Base-by-base conservation (phyloP, 2,797 vertebrate genomes). In the Rhinatrema bivittatum region DNA sequence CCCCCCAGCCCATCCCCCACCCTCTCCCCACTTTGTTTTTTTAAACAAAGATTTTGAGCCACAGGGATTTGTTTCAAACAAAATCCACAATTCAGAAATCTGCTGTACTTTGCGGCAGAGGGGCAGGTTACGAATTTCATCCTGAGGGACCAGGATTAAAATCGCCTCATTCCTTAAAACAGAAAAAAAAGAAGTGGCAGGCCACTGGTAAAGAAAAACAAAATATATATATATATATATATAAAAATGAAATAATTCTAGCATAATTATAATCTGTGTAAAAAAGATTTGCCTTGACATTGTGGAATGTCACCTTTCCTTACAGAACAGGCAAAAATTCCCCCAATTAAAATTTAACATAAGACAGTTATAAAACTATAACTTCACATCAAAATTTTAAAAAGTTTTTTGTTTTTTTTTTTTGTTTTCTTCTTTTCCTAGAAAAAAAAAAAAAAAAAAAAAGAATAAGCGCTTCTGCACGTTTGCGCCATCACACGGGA, bases 291-390 rank as follows among this genome's bases (percentile, higher is more conserved):
- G 79, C 76, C 56, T 81, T 81, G 84, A 81, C 84, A 84, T 79
- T 65, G 75, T 82, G 81, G 79, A 84, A 84, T 84, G 79, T 81
- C 81, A 81, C 76, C 76, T 82, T 79, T 84, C 76, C 82, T 79
- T 81, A 82, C 81, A 84, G 81, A 85, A 82, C 81, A 85, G 79
- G 79, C 79, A 85, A 82, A 78, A 80, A n/a, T n/a, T 82, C 79
- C 82, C 72, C 77, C 79, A 81, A 78, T 85, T 81, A 85, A 85
- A 84, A 85, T 79, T 81, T 68, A 68, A 68, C 65, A 62, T 84
- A 84, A 84, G 77, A 79, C 78, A 81, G 78, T 85, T 86, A 86
- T 79, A 87, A 87, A 87, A 87, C 84, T 86, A 87, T 84, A 85
- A 85, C 82, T 87, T 87, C 83, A 86, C 83, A 85, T 87, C 83